A percentile compares a stretch with the other conserved stretches of the same genome.
Conservation (phyloP, 2,888 invertebrate species). For the Pollenia amentaria region DNA sequence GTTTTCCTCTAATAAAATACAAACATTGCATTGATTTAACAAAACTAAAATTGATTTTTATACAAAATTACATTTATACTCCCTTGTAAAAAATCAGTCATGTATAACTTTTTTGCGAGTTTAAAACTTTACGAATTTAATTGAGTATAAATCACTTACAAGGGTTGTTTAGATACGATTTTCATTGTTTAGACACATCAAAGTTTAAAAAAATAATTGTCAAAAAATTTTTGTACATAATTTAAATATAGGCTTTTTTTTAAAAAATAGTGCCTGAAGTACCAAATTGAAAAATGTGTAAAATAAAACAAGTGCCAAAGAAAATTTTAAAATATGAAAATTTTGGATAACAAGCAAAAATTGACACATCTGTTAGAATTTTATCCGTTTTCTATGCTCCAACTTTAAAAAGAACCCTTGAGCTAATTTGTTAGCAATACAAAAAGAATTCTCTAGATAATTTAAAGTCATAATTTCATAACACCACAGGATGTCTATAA, state of each 20-base stretch:
- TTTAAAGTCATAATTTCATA: slow-evolving; percentile 61
- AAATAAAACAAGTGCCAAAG: slow-evolving; percentile 14
- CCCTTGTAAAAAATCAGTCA: slow-evolving; percentile 47
- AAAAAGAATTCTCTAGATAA: slow-evolving; percentile 56
- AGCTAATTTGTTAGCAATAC: slow-evolving; percentile 36
- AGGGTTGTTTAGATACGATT: slow-evolving; percentile 59
- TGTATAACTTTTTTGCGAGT: slow-evolving; percentile 45
- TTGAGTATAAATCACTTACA: slow-evolving; percentile 65
- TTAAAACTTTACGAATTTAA: slow-evolving; percentile 51
- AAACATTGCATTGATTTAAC: slow-evolving; percentile 25
- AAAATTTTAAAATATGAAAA: slow-evolving; percentile 14
- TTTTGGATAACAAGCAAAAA: slow-evolving; percentile 35
- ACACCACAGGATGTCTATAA: slow-evolving; percentile 62
- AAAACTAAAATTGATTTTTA: slow-evolving; percentile 40
- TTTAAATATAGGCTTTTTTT: not conserved
- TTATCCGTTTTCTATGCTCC: not conserved
- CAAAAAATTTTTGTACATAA: slow-evolving; percentile 2
- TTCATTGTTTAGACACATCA: slow-evolving; percentile 28
- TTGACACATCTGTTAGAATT: slow-evolving; percentile 71
- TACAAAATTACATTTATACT: slow-evolving; percentile 22
- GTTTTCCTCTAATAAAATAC: not conserved
- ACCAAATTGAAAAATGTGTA: slow-evolving; percentile 2
- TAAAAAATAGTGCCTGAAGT: slow-evolving; percentile 47
- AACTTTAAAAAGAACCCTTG: slow-evolving; percentile 33
- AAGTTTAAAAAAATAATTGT: slow-evolving; percentile 43